These are phyloP conservation scores for Rhabdornis inornatus DNA, from an alignment of 2,113 vertebrate genomes.

Conservation along the genomic window DNA sequence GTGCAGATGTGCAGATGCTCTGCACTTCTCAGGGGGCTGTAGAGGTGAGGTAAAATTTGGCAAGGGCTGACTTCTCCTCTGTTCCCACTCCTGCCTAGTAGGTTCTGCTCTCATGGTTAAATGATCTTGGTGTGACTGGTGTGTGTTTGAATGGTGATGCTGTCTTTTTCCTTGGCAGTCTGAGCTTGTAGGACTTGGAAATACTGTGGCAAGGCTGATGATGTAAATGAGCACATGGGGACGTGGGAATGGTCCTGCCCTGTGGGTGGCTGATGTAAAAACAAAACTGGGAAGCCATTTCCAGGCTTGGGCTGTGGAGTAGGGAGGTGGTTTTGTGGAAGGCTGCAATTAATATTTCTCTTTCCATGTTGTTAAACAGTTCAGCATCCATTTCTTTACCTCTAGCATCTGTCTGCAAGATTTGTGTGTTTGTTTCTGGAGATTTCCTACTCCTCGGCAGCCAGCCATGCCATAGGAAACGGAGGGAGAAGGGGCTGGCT, in stretches of 20 bases:
- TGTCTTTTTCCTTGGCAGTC: background rate
- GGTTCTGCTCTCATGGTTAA: background rate
- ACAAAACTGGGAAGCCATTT: background rate
- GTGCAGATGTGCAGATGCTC: too few species aligned
- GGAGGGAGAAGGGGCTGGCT: background rate
- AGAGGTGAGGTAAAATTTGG: background rate
- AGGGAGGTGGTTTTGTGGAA: background rate
- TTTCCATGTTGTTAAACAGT: background rate
- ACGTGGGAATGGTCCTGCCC: background rate
- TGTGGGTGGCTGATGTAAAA: background rate
- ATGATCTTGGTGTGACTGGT: background rate
- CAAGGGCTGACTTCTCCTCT: background rate
- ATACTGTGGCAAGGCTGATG: background rate
- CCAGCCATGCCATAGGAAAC: rapidly evolving
- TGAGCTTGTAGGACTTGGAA: background rate
- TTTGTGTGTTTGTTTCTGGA: background rate
- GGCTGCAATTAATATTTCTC: background rate
- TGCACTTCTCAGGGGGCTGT: background rate
- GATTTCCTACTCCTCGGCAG: rapidly evolving
- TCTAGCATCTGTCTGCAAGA: background rate
- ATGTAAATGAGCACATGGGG: background rate
- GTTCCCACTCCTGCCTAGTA: background rate
- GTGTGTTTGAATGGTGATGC: rapidly evolving
- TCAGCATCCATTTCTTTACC: background rate
- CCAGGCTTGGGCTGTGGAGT: background rate